These are phyloP conservation scores for Drosophila serrata DNA, from an alignment of 1,140 invertebrate species.

Conservation along the genomic window DNA sequence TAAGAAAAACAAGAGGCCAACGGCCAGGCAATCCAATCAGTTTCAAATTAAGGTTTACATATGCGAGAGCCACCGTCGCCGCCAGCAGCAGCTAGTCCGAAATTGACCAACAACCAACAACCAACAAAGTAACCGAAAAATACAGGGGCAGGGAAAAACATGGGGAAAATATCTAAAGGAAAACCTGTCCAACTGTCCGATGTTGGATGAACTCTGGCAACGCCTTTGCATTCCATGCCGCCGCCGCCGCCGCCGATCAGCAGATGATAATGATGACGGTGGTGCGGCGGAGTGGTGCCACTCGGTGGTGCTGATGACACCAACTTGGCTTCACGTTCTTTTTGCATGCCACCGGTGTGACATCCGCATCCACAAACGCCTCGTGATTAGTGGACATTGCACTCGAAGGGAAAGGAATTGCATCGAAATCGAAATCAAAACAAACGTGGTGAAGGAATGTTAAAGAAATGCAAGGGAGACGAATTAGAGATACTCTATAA, in stretches of 20 bases:
- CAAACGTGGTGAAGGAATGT: conserved; percentile 42
- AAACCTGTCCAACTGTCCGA: conserved; percentile 52
- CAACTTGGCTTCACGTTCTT: conserved; percentile 64
- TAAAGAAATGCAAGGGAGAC: not conserved
- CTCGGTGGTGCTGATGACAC: conserved; percentile 18
- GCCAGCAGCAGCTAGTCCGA: conserved; percentile 18
- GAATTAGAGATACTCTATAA: too few species aligned
- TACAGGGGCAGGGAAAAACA: conserved; percentile 11
- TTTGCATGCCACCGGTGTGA: conserved; percentile 67
- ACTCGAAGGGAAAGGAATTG: conserved; percentile 52
- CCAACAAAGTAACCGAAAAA: conserved; percentile 54
- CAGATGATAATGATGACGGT: conserved; percentile 36
- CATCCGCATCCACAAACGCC: conserved; percentile 54
- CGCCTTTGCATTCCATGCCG: conserved; percentile 67
- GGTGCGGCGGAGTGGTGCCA: conserved; percentile 7
- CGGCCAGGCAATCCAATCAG: conserved; percentile 75
- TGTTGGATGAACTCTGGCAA: conserved; percentile 62
- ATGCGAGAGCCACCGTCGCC: conserved; percentile 54
- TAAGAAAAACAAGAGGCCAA: conserved; percentile 51
- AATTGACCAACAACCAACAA: conserved; percentile 80
- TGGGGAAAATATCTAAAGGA: conserved; percentile 34
- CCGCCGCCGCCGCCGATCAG: conserved; percentile 22
- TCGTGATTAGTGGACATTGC: conserved; percentile 73
- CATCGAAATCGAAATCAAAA: conserved; percentile 74
- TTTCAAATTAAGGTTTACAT: conserved; percentile 82